Evolutionary conservation across 1,140 invertebrate genomes (phyloP).

Genomic region (Drosophila cardini): DNA sequence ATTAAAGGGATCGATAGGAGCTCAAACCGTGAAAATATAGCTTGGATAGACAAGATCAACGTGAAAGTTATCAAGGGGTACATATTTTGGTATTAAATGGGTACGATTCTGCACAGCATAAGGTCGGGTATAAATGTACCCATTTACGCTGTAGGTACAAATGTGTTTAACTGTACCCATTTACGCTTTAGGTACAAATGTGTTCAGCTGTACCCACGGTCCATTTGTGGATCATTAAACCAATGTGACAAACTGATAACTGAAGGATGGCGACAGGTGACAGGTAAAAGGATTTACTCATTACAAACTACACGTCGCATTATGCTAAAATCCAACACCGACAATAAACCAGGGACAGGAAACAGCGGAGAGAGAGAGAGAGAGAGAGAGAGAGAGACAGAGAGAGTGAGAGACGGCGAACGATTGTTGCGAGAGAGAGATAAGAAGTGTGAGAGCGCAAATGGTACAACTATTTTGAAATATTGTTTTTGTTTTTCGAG

Average conservation of each 20-base stretch:
- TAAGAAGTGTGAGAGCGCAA: slow-evolving; percentile 6
- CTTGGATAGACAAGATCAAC: slow-evolving; percentile 26
- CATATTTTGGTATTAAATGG: background rate
- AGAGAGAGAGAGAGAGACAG: slow-evolving; percentile 26
- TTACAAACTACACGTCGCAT: slow-evolving; percentile 49
- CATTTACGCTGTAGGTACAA: background rate
- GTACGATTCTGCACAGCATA: background rate
- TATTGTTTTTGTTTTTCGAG: slow-evolving; percentile 68
- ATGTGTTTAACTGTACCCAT: background rate
- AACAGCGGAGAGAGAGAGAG: slow-evolving; percentile 39
- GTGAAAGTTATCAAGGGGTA: slow-evolving; percentile 27
- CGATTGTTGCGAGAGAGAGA: slow-evolving; percentile 39
- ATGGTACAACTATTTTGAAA: slow-evolving; percentile 71
- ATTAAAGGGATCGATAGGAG: slow-evolving; percentile 1
- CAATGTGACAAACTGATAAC: slow-evolving; percentile 30
- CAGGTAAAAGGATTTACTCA: slow-evolving; percentile 19
- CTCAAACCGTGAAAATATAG: slow-evolving; percentile 43
- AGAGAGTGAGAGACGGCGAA: slow-evolving; percentile 37
- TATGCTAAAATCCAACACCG: slow-evolving; percentile 63
- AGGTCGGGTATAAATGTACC: slow-evolving; percentile 12
- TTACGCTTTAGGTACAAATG: background rate
- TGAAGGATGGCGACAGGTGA: slow-evolving; percentile 2
- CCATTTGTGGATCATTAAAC: slow-evolving; percentile 5
- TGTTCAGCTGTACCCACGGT: background rate
- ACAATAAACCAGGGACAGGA: slow-evolving; percentile 58